These are phyloP conservation scores for Hippoglossus hippoglossus DNA, from an alignment of 2,797 vertebrate genomes.

Conservation along the genomic window DNA sequence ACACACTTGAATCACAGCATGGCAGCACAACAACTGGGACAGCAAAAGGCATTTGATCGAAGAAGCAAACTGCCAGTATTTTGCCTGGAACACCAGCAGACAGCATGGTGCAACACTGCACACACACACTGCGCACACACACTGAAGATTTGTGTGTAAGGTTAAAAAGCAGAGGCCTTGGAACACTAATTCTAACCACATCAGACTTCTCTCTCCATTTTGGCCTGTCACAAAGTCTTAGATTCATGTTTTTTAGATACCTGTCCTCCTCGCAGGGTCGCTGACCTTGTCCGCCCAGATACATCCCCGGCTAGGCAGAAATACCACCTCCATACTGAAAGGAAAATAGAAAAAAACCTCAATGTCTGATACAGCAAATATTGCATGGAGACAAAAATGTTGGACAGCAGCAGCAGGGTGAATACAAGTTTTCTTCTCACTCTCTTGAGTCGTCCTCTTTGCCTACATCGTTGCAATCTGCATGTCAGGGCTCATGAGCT, in stretches of 20 bases:
- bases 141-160: slow-evolving; percentile 6
- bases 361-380: slow-evolving; percentile 23
- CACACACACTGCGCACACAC: slow-evolving; percentile 18
- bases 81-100: slow-evolving; percentile 8
- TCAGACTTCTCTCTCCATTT: slow-evolving; percentile 24
- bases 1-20: slow-evolving; percentile 14
- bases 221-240: slow-evolving; percentile 52
- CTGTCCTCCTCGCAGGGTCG: slow-evolving; percentile 53
- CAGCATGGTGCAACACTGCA: slow-evolving; percentile 7
- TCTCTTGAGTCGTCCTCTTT: slow-evolving; percentile 28
- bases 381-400: slow-evolving; percentile 35
- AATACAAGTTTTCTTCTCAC: slow-evolving; percentile 9
- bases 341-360: slow-evolving; percentile 14
- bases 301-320: slow-evolving; percentile 44
- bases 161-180: slow-evolving; percentile 38
- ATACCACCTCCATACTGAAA: slow-evolving; percentile 43
- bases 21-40: slow-evolving; percentile 21
- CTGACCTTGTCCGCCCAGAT: slow-evolving; percentile 62
- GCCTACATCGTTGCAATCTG: slow-evolving; percentile 39
- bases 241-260: slow-evolving; percentile 56
- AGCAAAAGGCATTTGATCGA: slow-evolving; percentile 24
- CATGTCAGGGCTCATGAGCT: slow-evolving; percentile 8
- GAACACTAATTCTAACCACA: slow-evolving; percentile 22
- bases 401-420: slow-evolving; percentile 26
- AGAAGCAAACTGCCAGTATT: slow-evolving; percentile 8